phyloP scores from a whole-genome alignment of 2,797 vertebrate genomes.

The Sebastes oblongus region DNA sequence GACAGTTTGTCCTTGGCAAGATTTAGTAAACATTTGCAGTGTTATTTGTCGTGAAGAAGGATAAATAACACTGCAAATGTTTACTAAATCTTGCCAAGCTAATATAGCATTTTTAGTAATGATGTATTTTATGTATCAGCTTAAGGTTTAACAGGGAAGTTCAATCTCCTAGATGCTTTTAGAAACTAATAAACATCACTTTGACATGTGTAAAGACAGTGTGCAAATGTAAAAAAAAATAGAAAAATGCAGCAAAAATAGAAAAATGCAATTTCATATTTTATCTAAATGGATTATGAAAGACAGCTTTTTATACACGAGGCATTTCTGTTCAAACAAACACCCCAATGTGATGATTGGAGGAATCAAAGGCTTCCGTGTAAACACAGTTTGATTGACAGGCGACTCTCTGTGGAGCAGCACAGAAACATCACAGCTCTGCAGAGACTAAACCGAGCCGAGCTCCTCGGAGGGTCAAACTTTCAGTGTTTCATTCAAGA shows the following conservation, averaged over 20 bases:
- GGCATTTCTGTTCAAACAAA: not conserved
- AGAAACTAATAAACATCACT: not conserved
- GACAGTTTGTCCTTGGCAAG: too few relatives aligned
- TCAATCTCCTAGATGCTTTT: not conserved
- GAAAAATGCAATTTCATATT: too few relatives aligned
- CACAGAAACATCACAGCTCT: not conserved
- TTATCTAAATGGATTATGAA: not conserved
- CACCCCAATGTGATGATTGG: not conserved
- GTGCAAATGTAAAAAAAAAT: not conserved
- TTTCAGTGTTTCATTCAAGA: not conserved
- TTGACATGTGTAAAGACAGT: not conserved
- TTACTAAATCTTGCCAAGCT: too few relatives aligned
- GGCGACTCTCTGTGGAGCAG: not conserved
- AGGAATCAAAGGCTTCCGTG: not conserved
- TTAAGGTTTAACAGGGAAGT: not conserved
- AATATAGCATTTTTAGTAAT: too few relatives aligned
- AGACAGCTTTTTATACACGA: not conserved
- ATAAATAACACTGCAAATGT: too few relatives aligned
- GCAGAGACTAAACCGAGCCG: not conserved
- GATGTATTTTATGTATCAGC: too few relatives aligned
- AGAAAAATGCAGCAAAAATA: not conserved
- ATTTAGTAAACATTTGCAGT: too few relatives aligned
- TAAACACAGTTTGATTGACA: not conserved
- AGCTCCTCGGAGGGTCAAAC: not conserved
- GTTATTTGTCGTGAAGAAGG: too few relatives aligned